phyloP scores from a whole-genome alignment of 2,888 invertebrate species.

The Acleris sparsana region DNA sequence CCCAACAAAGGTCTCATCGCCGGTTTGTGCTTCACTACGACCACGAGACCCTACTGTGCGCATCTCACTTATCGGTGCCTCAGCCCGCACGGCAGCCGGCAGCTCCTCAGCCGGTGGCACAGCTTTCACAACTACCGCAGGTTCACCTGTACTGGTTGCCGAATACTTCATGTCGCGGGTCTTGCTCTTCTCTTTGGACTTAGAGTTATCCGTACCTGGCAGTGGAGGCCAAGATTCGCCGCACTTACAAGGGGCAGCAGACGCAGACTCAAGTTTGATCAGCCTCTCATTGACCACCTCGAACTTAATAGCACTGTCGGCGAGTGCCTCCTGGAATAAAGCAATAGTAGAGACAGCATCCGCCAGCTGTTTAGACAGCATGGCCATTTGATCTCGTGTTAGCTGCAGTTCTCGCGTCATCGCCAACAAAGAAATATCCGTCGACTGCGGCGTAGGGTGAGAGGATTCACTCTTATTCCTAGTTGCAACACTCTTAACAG shows the following conservation, averaged over 20 bases:
- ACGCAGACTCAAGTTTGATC: neutral
- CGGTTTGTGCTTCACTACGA: neutral
- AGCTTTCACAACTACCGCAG: too few species aligned
- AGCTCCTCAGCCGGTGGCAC: neutral
- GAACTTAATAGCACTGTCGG: neutral
- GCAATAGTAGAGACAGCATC: constrained; percentile 6
- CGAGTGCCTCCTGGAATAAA: constrained; percentile 1
- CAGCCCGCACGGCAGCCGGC: neutral
- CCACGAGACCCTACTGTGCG: too few species aligned
- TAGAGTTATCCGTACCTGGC: neutral
- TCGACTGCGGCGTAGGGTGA: too few species aligned
- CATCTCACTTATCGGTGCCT: neutral
- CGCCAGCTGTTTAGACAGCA: neutral
- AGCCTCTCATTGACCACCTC: constrained; percentile 5
- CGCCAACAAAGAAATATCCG: neutral
- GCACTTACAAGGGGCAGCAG: neutral
- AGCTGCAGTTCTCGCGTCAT: neutral
- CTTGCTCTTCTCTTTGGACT: neutral
- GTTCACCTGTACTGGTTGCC: neutral
- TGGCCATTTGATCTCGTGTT: neutral
- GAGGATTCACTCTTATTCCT: too few species aligned
- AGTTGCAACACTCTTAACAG: too few species aligned
- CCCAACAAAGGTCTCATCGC: neutral
- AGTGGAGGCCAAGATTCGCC: neutral
- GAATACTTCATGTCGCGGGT: neutral